Base-by-base conservation (phyloP, 2,797 vertebrate species). In the Pantherophis vulpinus region DNA sequence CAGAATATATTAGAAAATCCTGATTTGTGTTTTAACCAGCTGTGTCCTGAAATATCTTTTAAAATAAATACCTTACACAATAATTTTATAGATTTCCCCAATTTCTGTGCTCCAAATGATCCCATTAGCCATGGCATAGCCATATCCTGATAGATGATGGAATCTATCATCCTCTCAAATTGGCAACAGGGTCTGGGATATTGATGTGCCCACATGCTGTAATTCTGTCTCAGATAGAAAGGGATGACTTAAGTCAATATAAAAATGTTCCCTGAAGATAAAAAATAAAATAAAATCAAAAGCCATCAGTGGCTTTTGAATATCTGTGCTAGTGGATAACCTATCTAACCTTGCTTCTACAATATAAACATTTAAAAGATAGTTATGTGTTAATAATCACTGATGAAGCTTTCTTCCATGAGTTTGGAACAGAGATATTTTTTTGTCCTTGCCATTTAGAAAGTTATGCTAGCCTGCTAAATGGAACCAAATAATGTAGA, bases 311-410 rank as follows among this genome's bases (percentile, higher is more conserved):
- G 42, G 42, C 42, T 42, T 42, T 42, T 42, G 42, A 42, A 42
- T 42, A 32, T 10, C n/a, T 79, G 29, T n/a, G 27, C 10, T 59
- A 91, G 32, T 16, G 10, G 8, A 59, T 11, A 70, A 37, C 61
- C 79, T 74, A 61, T 87, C 70, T 8, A 60, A 70, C 29, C 10
- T 66, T 20, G 51, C 20, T 93, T 27, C 51, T 42, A 59, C 14
- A 29, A 29, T 86, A 60, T 54, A 70, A 63, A 94, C 94, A 29
- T 90, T 92, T 87, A 70, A 96, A 95, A 93, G 92, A 94, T 88
- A 92, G 66, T 95, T 95, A 96, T 56, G 92, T 79, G 93, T 96
- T 97, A 96, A 97, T 97, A 97, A 97, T 94, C 59, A 93, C 93
- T 95, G 91, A 92, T 95, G 92, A 94, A 16, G 86, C 86, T 92